Conservation (phyloP, 1,140 invertebrate species). For the Dendroctonus valens region DNA sequence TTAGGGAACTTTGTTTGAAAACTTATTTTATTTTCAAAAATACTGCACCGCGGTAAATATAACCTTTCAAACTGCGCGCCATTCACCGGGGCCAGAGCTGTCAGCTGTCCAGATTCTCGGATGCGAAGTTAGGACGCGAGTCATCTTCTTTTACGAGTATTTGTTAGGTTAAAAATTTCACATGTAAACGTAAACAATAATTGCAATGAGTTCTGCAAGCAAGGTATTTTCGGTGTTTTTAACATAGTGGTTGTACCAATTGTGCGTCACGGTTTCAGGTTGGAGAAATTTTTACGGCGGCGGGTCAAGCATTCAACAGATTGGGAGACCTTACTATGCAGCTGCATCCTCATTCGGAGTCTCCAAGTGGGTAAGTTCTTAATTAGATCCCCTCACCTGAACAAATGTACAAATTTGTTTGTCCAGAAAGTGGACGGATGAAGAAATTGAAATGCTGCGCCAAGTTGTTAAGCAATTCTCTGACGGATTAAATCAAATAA, state of each 20-base stretch:
- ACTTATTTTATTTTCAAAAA: no score
- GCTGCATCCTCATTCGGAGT: conserved; percentile 86
- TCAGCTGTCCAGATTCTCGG: no score
- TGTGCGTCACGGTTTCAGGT: conserved; percentile 64
- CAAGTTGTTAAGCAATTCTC: conserved; percentile 88
- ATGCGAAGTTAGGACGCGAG: no score
- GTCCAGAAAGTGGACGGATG: conserved; percentile 90
- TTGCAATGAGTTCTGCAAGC: conserved; percentile 43
- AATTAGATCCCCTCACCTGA: no score
- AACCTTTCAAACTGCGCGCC: no score
- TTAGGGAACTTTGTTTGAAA: no score
- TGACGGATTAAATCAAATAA: conserved; percentile 90
- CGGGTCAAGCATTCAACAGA: conserved; percentile 91
- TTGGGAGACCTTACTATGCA: conserved; percentile 94
- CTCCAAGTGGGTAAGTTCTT: conserved; percentile 72
- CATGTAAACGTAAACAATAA: no score
- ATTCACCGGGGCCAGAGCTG: no score
- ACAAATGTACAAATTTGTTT: neutral
- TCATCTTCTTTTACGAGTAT: no score
- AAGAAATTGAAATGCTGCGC: conserved; percentile 95
- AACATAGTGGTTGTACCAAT: conserved; percentile 25
- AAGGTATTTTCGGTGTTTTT: conserved; percentile 37
- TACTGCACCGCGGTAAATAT: no score
- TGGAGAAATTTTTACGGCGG: conserved; percentile 96
- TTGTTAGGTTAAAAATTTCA: no score